These are phyloP conservation scores for Aegotheles bennettii DNA, from an alignment of 2,113 vertebrate genomes.

Conservation along the genomic window DNA sequence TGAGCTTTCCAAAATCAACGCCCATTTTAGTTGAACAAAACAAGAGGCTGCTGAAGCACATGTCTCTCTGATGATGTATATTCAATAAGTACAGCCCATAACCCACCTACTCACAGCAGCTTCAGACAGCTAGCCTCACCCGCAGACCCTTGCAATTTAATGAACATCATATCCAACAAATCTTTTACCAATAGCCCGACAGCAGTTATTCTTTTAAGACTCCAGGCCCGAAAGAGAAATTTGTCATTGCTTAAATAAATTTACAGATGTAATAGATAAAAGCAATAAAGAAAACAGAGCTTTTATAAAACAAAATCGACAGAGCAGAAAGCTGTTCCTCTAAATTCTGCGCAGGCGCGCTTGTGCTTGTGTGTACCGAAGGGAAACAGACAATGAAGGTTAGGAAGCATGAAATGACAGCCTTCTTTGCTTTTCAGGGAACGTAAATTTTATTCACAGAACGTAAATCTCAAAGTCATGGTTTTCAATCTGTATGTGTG, in stretches of 20 bases:
- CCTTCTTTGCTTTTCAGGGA: constrained; percentile 67
- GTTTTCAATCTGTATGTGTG: constrained; percentile 51
- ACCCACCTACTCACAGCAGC: constrained; percentile 41
- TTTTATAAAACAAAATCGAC: constrained; percentile 67
- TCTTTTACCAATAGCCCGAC: constrained; percentile 46
- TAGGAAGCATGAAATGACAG: constrained; percentile 71
- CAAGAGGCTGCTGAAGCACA: constrained; percentile 51
- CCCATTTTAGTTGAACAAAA: constrained; percentile 46
- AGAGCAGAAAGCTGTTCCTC: constrained; percentile 69
- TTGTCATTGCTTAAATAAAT: constrained; percentile 73
- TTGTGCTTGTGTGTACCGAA: background rate
- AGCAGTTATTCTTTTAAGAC: constrained; percentile 34
- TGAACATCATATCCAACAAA: constrained; percentile 66
- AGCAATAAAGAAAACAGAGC: constrained; percentile 66
- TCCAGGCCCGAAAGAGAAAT: constrained; percentile 63
- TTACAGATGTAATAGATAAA: constrained; percentile 71
- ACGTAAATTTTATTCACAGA: constrained; percentile 67
- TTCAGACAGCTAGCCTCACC: constrained; percentile 14
- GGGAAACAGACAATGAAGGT: constrained; percentile 59
- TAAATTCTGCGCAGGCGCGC: background rate
- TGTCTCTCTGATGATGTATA: constrained; percentile 65
- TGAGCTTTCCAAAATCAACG: constrained; percentile 59
- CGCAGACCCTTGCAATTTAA: constrained; percentile 50
- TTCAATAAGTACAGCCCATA: constrained; percentile 64
- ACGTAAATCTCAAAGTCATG: constrained; percentile 61